phyloP scores from a whole-genome alignment of 1,140 invertebrate species.

The Zaprionus ghesquierei region DNA sequence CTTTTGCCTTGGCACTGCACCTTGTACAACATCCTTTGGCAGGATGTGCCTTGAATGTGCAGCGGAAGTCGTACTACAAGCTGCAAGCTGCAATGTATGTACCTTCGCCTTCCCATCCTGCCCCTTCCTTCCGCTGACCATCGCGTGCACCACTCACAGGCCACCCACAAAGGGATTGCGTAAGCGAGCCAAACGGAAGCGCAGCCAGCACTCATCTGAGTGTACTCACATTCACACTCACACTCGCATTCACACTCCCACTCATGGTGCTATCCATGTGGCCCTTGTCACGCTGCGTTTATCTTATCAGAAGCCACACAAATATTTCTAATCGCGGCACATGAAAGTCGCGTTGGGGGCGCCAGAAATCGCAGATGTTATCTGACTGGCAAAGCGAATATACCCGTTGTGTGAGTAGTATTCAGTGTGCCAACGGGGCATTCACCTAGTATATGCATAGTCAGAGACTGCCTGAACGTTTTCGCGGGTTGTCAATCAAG shows the following conservation, averaged over 20 bases:
- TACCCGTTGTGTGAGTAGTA: neutral
- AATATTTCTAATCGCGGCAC: slow-evolving; percentile 12
- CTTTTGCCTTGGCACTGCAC: slow-evolving; percentile 15
- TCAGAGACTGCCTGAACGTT: neutral
- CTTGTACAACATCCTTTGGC: slow-evolving; percentile 33
- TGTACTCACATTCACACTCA: neutral
- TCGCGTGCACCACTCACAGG: too few relatives aligned
- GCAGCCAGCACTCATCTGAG: slow-evolving; percentile 7
- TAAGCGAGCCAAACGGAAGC: neutral
- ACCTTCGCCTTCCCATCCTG: neutral
- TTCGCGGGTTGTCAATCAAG: neutral
- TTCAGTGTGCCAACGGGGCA: neutral
- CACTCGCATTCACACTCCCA: neutral
- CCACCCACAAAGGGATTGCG: neutral
- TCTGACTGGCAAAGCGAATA: slow-evolving; percentile 1
- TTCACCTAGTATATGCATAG: neutral
- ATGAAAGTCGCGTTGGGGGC: slow-evolving; percentile 2
- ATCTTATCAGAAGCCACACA: slow-evolving; percentile 14
- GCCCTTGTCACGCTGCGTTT: neutral
- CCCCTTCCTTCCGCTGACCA: neutral
- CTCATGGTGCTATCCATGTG: neutral
- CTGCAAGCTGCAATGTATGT: neutral
- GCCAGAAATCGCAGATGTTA: slow-evolving; percentile 10
- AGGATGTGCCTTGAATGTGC: slow-evolving; percentile 13
- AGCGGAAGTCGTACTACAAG: slow-evolving; percentile 25